Evolutionary conservation across 2,888 invertebrate genomes (phyloP).

Genomic region (Apamea epomidion): DNA sequence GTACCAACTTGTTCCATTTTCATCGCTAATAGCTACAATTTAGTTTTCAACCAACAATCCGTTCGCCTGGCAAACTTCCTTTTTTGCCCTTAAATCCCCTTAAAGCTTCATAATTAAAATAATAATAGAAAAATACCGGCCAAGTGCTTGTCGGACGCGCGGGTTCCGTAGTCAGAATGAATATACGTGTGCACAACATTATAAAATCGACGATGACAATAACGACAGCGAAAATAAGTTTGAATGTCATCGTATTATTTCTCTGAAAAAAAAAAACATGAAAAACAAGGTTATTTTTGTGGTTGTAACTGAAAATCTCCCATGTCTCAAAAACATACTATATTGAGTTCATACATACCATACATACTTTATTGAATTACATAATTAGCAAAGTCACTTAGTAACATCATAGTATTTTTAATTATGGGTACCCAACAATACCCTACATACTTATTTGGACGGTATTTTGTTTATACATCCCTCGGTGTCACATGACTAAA

Average conservation of each 20-base stretch:
- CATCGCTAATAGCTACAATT: conserved; percentile 52
- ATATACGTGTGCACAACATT: neutral
- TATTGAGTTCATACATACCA: too few relatives aligned
- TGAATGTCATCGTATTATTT: neutral
- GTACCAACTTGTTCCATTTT: conserved; percentile 34
- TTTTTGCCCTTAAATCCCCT: conserved; percentile 28
- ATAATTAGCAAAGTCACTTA: neutral
- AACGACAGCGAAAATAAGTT: neutral
- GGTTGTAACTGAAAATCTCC: too few relatives aligned
- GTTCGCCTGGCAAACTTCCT: conserved; percentile 6
- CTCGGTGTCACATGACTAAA: too few relatives aligned
- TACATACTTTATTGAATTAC: too few relatives aligned
- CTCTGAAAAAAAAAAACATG: neutral
- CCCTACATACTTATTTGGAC: neutral
- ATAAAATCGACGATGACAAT: neutral
- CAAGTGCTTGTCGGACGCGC: too few relatives aligned
- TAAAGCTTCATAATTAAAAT: conserved; percentile 59
- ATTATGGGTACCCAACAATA: neutral
- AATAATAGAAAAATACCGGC: conserved; percentile 34
- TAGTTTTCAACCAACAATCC: conserved; percentile 44
- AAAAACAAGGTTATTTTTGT: neutral
- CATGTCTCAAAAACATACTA: neutral
- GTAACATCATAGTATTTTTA: neutral
- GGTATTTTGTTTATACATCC: too few relatives aligned
- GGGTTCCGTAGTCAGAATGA: neutral